Evolutionary conservation across 2,888 invertebrate species (phyloP).

Genomic region (Acrobasis repandana): DNA sequence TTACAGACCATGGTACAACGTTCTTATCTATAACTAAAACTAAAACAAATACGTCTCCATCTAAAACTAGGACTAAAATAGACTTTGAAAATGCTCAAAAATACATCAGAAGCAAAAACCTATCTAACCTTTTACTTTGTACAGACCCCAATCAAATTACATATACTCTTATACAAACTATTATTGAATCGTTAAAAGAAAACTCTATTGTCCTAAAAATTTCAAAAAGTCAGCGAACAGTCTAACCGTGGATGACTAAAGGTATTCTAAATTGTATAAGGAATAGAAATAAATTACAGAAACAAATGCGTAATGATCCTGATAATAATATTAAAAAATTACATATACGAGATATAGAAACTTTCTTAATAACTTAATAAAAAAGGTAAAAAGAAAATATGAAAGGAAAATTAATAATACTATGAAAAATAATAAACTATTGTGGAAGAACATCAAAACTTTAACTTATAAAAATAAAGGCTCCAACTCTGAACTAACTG

Average conservation of each 20-base stretch:
- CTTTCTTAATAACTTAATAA: neutral
- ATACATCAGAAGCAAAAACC: neutral
- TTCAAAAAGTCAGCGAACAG: slow-evolving; percentile 6
- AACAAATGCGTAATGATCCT: too few relatives aligned
- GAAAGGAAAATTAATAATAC: neutral
- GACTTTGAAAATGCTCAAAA: slow-evolving; percentile 16
- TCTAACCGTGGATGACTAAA: slow-evolving; percentile 25
- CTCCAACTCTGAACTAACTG: neutral
- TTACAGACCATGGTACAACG: slow-evolving; percentile 28
- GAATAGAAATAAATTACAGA: too few relatives aligned
- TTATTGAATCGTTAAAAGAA: neutral
- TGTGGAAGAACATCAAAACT: neutral
- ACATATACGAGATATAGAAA: neutral
- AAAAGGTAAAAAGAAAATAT: neutral
- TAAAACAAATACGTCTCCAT: neutral
- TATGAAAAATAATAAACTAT: neutral
- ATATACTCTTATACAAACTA: slow-evolving; percentile 16
- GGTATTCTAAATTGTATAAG: slow-evolving; percentile 19
- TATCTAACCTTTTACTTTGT: neutral
- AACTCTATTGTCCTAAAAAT: slow-evolving; percentile 8
- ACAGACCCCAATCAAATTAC: slow-evolving; percentile 1
- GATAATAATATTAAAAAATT: slow-evolving; percentile 4
- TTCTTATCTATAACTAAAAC: slow-evolving; percentile 15
- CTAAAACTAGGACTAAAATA: neutral
- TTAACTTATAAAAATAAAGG: neutral